Conservation (phyloP, 2,888 invertebrate genomes). For the Amphipoea oculea region DNA sequence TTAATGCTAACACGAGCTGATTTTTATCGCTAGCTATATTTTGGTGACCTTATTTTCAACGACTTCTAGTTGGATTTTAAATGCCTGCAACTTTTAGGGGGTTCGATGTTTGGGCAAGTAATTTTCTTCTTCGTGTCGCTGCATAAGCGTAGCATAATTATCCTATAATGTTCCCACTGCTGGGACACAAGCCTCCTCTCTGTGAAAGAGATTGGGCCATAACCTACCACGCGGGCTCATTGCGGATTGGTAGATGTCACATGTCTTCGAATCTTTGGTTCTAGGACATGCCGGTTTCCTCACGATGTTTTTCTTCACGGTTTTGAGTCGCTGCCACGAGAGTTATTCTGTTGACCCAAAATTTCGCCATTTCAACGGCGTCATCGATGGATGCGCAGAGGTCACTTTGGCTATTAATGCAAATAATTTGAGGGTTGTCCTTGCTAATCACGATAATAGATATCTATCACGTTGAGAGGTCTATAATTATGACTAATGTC, state of each 20-base stretch:
- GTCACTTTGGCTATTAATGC: background rate
- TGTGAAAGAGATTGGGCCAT: too few species aligned
- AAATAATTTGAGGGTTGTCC: background rate
- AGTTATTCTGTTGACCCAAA: background rate
- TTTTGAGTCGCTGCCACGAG: background rate
- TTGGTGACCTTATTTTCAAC: conserved; percentile 22
- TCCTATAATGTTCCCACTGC: too few species aligned
- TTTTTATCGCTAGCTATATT: conserved; percentile 45
- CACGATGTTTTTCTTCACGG: background rate
- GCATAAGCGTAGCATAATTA: too few species aligned
- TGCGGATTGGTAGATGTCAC: too few species aligned
- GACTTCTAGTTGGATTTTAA: background rate
- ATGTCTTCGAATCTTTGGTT: too few species aligned
- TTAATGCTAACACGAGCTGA: conserved; percentile 33
- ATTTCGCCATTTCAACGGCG: background rate
- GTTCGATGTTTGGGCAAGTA: background rate
- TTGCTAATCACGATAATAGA: background rate
- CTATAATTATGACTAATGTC: background rate
- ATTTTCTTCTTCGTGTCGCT: background rate
- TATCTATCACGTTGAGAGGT: background rate
- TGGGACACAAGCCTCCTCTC: too few species aligned
- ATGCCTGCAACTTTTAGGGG: background rate
- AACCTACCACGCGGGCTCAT: too few species aligned
- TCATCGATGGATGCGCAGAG: background rate
- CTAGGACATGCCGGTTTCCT: background rate